A percentile compares a stretch with the other conserved stretches of the same genome.
Conservation (phyloP, 2,888 invertebrate species). For the Herminia tarsipennalis region DNA sequence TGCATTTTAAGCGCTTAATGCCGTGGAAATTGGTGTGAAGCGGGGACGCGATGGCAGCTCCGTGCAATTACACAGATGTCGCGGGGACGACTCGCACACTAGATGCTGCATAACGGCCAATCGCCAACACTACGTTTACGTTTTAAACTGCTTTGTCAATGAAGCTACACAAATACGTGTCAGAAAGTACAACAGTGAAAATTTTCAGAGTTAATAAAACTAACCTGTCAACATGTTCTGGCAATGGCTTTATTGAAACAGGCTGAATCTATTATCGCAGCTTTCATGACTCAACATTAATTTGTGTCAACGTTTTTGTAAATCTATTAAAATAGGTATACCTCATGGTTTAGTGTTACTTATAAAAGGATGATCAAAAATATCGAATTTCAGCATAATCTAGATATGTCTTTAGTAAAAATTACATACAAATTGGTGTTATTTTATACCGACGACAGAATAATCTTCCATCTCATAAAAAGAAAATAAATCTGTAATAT, state of each 20-base stretch:
- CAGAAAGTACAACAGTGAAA: background rate
- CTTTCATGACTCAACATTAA: no score
- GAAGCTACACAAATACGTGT: conserved; percentile 10
- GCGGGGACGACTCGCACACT: conserved; percentile 51
- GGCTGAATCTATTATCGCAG: no score
- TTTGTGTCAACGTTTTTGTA: no score
- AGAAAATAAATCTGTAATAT: conserved; percentile 27
- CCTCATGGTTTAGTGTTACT: no score
- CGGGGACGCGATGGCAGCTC: conserved; percentile 64
- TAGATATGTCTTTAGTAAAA: no score
- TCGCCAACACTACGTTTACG: conserved; percentile 14
- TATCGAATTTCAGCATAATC: no score
- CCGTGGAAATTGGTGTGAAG: conserved; percentile 74
- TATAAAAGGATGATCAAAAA: no score
- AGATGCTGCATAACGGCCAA: conserved; percentile 31
- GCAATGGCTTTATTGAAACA: no score
- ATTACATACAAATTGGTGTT: no score
- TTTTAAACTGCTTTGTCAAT: conserved; percentile 21
- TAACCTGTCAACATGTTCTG: no score
- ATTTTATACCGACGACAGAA: no score
- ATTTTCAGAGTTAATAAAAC: background rate
- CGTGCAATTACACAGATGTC: conserved; percentile 77
- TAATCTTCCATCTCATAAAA: conserved; percentile 5
- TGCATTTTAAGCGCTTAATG: conserved; percentile 78
- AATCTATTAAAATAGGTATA: no score